Base-by-base conservation (phyloP, 2,797 vertebrate species). In the Typhlichthys subterraneus region DNA sequence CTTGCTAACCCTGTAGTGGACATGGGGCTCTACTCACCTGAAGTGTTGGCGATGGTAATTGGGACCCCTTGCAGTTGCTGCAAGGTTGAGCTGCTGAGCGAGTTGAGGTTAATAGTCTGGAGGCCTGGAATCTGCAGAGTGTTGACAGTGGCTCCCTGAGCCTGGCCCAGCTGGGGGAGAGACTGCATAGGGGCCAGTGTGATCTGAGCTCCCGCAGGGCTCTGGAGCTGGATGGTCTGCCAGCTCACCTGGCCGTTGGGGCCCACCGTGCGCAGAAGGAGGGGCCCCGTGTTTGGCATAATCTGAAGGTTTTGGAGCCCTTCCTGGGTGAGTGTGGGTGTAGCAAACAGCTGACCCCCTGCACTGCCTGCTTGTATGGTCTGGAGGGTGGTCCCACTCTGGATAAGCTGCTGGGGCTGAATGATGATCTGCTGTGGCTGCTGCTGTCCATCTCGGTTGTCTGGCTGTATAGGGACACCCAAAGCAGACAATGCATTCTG, bases 31-130 rank as follows among this genome's bases (percentile, higher is more conserved):
- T 7, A 85, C 90, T 93, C 73, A 99, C 96, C 97, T 77, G 92
- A 53, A n/a, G 94, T 6, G 66, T 94, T 94, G 15, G 94, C 70
- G 13, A 98, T 94, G 73, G 96, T 77, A 81, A 99, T 88, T 0
- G 97, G 96, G 77, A 98, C 89, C 9, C 95, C 94, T 65, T 96
- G 96, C 66, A 99, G 91, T 85, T 98, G 97, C 66, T 98, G 95
- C 86, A 98, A 71, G 98, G 94, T 48, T 96, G 97, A 87, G 0
- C 93, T 91, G 80, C 94, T 91, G 50, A 98, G 93, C 0, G 95
- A 91, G 86, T 97, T 98, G 70, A 99, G 93, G 90, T 98, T 99
- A 82, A 99, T 99, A 88, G 97, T 99, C 91, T 97, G 96, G 77
- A 98, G 94, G 64, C 96, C 95, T 45, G 96, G 96, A 63, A 99